Base-by-base conservation (phyloP, 2,797 vertebrate species). In the Brotula barbata region DNA sequence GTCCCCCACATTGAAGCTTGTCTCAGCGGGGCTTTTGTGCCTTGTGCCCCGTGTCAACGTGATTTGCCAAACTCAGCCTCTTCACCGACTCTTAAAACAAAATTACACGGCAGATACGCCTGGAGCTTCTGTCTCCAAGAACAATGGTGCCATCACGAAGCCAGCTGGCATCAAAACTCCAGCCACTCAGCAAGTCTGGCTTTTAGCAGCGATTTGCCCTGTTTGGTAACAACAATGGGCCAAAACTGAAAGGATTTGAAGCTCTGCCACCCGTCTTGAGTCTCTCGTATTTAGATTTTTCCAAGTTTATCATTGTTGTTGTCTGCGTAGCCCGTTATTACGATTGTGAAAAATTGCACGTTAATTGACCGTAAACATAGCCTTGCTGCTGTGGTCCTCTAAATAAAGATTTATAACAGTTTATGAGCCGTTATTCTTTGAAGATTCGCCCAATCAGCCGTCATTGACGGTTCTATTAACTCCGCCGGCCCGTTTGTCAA, bases 61-160 rank as follows among this genome's bases (percentile, higher is more conserved):
- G 61, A 58, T 25, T 59, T 67, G 52, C 66, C 80, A 80, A 75
- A 69, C 60, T 31, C 13, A 81, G 64, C 55, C 54, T 60, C 58
- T 79, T 77, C 58, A 70, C 54, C 68, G 72, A 78, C 76, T 76
- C 75, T 69, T 71, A 81, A 71, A 52, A 71, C 23, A 47, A 53
- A 67, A 77, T 75, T 83, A 77, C 33, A 33, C 58, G 15, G 40
- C 71, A 65, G 65, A 79, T 52, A 45, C 45, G 42, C 48, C 45
- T 55, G 61, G 25, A 68, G 76, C 41, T 39, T 65, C 45, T 53
- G 48, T 71, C 56, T 58, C 58, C 15, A 60, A 59, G 71, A 73
- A 69, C 70, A 71, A 54, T 66, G 56, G 72, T 69, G 63, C 28
- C 51, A 62, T 64, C 52, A 23, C 45, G 47, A 68, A 69, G 37